Evolutionary conservation across 1,140 invertebrate genomes (phyloP), one percentile per base, ranked within the genome.

Genomic region (Archivesica marissinica): DNA sequence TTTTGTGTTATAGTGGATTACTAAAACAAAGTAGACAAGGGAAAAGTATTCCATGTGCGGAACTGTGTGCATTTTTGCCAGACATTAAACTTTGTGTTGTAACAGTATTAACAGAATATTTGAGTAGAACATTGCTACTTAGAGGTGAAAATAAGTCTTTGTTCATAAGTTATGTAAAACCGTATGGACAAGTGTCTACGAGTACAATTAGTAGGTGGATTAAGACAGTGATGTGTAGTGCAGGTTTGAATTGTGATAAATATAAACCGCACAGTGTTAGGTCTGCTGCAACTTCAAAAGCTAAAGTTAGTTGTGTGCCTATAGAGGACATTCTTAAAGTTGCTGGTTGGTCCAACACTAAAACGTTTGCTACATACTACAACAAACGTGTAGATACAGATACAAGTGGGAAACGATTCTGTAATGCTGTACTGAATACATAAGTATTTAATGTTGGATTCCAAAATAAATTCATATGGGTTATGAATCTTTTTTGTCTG

Each of bases 161-260:
- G 1, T 64, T 79, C n/a, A 79, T 79, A 15, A 79, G 76, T 64
- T 79, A 61, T 64, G n/a, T 79, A 0, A 79, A 79, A 64, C 76
- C 76, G 6, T 47, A 79, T 38, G 25, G 25, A 52, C 20, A 13
- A 2, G 75, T 78, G 9, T 11, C 56, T 39, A 38, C 52, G 20
- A 28, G 35, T 9, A 79, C 56, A 25, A 79, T 79, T 30, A 41
- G 54, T 64, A 11, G 76, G 20, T 79, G 76, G 76, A 13, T 79
- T 25, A 79, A 64, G 39, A 64, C 7, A 6, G 56, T 79, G 25
- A 52, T 79, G 56, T 39, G 1, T 13, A 33, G 39, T 61, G 33
- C 76, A 61, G 76, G 76, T 15, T 64, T 41, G 28, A 39, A 79
- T 33, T 41, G 20, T 30, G 25, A 1, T 2, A 66, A 61, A 79